Base-by-base conservation (phyloP, 2,888 invertebrate species). In the Erebia aethiops region DNA sequence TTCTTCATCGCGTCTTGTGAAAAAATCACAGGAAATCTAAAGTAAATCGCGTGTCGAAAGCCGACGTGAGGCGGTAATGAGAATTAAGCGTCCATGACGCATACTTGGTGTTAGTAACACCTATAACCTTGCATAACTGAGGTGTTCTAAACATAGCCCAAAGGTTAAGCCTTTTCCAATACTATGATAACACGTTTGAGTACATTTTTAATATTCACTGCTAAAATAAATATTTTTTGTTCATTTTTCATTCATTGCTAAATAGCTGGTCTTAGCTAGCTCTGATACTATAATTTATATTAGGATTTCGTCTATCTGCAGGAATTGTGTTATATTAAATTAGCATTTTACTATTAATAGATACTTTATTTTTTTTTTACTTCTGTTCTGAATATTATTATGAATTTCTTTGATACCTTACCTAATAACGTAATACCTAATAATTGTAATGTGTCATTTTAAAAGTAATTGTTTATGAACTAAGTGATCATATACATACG, bases 331-430 rank as follows among this genome's bases (percentile, higher is more conserved):
- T 46, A 54, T 69, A 69, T 46, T 56, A 10, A 43, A 72, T 75
- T 73, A 75, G 72, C 63, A 71, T 69, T 74, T 69, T 73, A 69
- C 56, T 61, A 43, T 4, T 5, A n/a, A 16, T n/a, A n/a, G n/a
- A n/a, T n/a, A n/a, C n/a, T n/a, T n/a, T n/a, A n/a, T n/a, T n/a
- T n/a, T n/a, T 26, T 4, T 26, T 26, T 2, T 26, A 26, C 26
- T 26, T 26, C 26, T 26, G 4, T 26, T 26, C 26, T 26, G 4
- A 26, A 3, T 26, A 26, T 26, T 26, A 26, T 26, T 26, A 26
- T 26, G 26, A 26, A 26, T 26, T 26, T 26, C 26, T 26, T 26
- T 26, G 26, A 26, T 26, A 26, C n/a, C n/a, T n/a, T n/a, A n/a
- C n/a, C n/a, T n/a, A n/a, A n/a, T n/a, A n/a, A n/a, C n/a, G n/a